Evolutionary conservation across 2,113 vertebrate species (phyloP).

Genomic region (Strigops habroptila): DNA sequence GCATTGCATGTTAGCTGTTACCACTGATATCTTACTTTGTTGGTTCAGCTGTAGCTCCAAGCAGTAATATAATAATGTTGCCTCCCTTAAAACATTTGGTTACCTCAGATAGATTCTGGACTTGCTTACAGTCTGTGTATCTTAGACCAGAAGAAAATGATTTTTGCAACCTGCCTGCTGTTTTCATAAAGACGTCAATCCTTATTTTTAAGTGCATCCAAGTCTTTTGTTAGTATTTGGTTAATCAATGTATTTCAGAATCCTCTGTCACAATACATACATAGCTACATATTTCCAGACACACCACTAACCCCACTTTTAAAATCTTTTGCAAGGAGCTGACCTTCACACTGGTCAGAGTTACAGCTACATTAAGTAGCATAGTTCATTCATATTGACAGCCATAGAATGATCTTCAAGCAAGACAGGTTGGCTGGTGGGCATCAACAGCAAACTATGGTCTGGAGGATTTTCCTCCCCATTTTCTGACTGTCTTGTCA

Average conservation of each 20-base stretch:
- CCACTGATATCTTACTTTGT: background rate
- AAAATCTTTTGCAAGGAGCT: background rate
- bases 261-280: background rate
- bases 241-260: background rate
- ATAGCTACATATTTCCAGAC: background rate
- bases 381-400: background rate
- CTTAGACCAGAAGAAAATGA: background rate
- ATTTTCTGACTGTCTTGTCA: constrained; percentile 9
- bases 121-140: background rate
- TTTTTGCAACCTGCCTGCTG: background rate
- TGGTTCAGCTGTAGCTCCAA: background rate
- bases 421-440: background rate
- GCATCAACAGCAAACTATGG: background rate
- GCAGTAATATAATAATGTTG: background rate
- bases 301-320: background rate
- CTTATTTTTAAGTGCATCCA: background rate
- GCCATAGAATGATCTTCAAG: background rate
- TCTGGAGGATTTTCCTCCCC: background rate
- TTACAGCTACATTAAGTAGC: background rate
- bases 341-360: background rate
- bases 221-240: background rate
- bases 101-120: background rate
- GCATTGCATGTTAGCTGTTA: background rate
- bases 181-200: background rate
- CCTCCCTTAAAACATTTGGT: background rate